Conservation (phyloP, 2,113 vertebrate genomes). For the Promerops cafer region DNA sequence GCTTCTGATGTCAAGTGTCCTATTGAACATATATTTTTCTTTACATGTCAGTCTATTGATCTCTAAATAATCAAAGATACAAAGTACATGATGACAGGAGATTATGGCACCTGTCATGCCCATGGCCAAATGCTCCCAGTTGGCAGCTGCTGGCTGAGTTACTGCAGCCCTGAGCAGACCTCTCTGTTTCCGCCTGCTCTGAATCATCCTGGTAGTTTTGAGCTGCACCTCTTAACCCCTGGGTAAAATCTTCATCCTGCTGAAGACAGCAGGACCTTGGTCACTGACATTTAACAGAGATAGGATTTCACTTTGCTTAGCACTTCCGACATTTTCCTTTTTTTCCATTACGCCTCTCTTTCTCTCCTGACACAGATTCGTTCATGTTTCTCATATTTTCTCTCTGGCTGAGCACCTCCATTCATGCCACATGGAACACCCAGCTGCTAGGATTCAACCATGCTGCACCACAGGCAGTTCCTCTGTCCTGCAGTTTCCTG, state of each 20-base stretch:
- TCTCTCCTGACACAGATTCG: neutral
- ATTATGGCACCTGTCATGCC: neutral
- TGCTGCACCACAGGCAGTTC: rapidly evolving
- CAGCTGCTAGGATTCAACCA: neutral
- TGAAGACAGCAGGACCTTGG: neutral
- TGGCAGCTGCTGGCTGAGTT: neutral
- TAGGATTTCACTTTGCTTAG: neutral
- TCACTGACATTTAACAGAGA: neutral
- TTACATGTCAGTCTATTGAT: neutral
- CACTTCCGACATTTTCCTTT: neutral
- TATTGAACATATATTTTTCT: neutral
- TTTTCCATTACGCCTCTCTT: neutral
- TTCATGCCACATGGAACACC: neutral
- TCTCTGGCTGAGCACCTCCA: neutral
- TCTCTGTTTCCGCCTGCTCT: neutral
- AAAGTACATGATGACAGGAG: neutral
- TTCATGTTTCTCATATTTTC: neutral
- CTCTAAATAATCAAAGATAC: neutral
- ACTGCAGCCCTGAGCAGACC: neutral
- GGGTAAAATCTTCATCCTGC: neutral
- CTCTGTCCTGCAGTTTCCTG: neutral
- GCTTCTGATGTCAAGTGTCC: neutral
- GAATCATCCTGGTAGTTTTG: neutral
- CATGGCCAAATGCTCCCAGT: neutral
- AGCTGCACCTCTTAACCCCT: neutral